These are phyloP conservation scores for Limulus polyphemus DNA, from an alignment of 2,888 invertebrate species.

Conservation along the genomic window DNA sequence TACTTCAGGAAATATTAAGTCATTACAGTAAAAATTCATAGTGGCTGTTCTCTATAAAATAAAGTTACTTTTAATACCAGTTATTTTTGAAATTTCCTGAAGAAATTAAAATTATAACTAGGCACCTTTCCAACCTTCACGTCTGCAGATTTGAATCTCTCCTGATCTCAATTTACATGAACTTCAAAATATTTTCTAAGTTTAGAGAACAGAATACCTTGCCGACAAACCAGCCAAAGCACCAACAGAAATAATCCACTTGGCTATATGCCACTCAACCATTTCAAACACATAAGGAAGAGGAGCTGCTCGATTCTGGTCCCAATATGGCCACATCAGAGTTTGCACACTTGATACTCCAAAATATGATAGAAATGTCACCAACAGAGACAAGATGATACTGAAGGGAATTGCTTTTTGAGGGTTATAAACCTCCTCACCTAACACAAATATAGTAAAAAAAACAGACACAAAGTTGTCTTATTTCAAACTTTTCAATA, in stretches of 20 bases:
- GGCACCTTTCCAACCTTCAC: too few relatives aligned
- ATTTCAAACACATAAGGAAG: slow-evolving; percentile 57
- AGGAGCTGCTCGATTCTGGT: slow-evolving; percentile 53
- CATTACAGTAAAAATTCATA: too few relatives aligned
- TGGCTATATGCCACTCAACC: slow-evolving; percentile 60
- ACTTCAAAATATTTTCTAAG: too few relatives aligned
- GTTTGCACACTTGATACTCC: slow-evolving; percentile 81
- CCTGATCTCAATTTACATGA: too few relatives aligned
- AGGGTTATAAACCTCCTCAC: slow-evolving; percentile 90
- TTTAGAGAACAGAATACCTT: slow-evolving; percentile 42
- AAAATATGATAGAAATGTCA: slow-evolving; percentile 80
- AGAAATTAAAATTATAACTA: too few relatives aligned
- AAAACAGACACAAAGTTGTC: background rate
- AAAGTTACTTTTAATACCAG: too few relatives aligned
- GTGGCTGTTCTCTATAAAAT: too few relatives aligned
- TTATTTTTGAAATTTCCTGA: too few relatives aligned
- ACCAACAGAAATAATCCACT: slow-evolving; percentile 65
- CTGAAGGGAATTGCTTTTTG: slow-evolving; percentile 79
- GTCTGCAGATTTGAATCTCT: too few relatives aligned
- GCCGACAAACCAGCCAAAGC: slow-evolving; percentile 67
- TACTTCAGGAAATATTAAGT: too few relatives aligned
- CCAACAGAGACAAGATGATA: slow-evolving; percentile 66
- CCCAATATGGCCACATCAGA: slow-evolving; percentile 85
- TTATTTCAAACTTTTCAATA: background rate
- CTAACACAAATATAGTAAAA: slow-evolving; percentile 34